Base-by-base conservation (phyloP, 2,888 invertebrate species). In the Dichetophora obliterata region DNA sequence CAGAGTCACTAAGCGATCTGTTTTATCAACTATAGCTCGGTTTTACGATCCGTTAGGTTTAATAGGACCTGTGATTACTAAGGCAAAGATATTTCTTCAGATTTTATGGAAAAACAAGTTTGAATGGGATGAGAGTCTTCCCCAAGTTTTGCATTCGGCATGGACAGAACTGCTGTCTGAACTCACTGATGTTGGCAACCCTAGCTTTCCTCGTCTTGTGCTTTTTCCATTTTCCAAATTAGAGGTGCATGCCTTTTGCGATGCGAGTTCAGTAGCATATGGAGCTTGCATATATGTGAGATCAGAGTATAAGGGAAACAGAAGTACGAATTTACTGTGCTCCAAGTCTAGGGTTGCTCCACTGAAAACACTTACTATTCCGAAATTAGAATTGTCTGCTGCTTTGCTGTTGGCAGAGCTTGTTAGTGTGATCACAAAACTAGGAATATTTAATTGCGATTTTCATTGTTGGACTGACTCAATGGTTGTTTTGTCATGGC, bases 191-290 rank as follows among this genome's bases (percentile, higher is more conserved):
- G 69, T 76, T 11, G 70, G 50, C 61, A 63, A 66, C 77, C 0
- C 54, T 77, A 19, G 22, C 24, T 70, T 61, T 22, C 59, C 11
- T 14, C 57, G n/a, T 19, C 14, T 5, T n/a, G 11, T 3, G 78
- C 77, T 94, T 19, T n/a, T 16, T 19, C 52, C 52, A 19, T 52
- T 19, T 52, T 48, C 3, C 22, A 48, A 24, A n/a, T n/a, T n/a
- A n/a, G 73, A 79, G 59, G 31, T 80, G 8, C 77, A 81, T 61
- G 76, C 48, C 57, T 78, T 78, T 48, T 77, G 78, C 24, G 77
- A 77, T 19, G 75, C 78, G 6, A 80, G 78, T 37, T 31, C 76
- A 16, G 48, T 31, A 63, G 78, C 79, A 1, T 78, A 73, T 71
- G 79, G 76, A 34, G 75, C 75, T 19, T 79, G 78, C 63, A 34